These are phyloP conservation scores for Notarius lentiginosus DNA, from an alignment of 2,113 vertebrate genomes.

Conservation along the genomic window DNA sequence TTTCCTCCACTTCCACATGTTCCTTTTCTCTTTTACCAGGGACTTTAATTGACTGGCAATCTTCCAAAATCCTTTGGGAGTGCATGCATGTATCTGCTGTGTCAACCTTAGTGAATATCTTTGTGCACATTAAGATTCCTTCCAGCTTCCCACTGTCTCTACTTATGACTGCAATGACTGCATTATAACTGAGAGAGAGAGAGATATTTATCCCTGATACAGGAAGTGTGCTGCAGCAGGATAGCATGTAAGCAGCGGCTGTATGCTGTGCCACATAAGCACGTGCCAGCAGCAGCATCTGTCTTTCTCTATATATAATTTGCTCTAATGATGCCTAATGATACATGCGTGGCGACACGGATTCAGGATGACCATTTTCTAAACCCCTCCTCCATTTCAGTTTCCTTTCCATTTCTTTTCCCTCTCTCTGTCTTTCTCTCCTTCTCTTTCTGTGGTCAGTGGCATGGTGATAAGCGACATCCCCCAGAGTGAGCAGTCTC, in stretches of 20 bases:
- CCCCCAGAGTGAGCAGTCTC: constrained; percentile 4
- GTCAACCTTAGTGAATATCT: constrained; percentile 62
- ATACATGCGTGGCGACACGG: constrained; percentile 61
- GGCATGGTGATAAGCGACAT: constrained; percentile 21
- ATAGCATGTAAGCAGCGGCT: constrained; percentile 14
- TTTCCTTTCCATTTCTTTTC: background rate
- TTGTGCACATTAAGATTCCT: constrained; percentile 39
- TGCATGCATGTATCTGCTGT: constrained; percentile 56
- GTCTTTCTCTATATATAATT: constrained; percentile 68
- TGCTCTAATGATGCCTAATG: constrained; percentile 69
- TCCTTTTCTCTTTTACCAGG: background rate
- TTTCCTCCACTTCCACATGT: background rate
- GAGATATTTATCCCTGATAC: constrained; percentile 9
- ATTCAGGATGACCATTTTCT: constrained; percentile 10
- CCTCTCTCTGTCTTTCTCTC: background rate
- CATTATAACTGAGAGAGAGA: background rate
- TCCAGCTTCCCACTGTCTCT: constrained; percentile 6
- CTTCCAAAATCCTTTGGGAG: constrained; percentile 54
- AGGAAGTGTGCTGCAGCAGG: constrained; percentile 12
- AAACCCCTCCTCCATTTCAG: background rate
- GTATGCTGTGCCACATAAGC: constrained; percentile 6
- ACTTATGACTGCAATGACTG: background rate
- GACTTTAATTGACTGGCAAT: constrained; percentile 50
- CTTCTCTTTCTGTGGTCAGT: constrained; percentile 9
- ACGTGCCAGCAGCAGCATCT: constrained; percentile 62